Evolutionary conservation across 37 sponge, comb jelly and placozoan species (phyloP).

Genomic region (Beroe ovata): DNA sequence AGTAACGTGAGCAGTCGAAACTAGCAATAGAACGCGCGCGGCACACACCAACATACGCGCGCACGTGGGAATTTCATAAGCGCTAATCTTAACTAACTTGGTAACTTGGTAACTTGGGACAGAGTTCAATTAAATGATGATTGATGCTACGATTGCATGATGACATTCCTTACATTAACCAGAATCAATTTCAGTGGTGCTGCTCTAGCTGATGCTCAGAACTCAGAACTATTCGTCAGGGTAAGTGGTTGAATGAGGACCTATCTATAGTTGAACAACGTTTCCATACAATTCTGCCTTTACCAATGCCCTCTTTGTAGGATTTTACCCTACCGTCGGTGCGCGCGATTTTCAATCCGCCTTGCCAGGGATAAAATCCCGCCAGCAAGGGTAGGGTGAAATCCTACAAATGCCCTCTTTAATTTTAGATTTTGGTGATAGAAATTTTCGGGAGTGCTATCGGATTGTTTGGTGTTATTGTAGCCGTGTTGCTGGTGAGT

Average conservation of each 20-base stretch:
- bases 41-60: too few relatives aligned
- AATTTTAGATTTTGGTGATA: conserved; percentile 80
- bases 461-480: conserved; percentile 97
- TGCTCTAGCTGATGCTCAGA: conserved; percentile 97
- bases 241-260: conserved; percentile 65
- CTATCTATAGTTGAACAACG: too few relatives aligned
- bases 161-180: too few relatives aligned
- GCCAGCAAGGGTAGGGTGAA: too few relatives aligned
- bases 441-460: conserved; percentile 99
- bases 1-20: not conserved
- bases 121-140: too few relatives aligned
- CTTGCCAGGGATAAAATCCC: too few relatives aligned
- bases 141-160: too few relatives aligned
- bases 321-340: too few relatives aligned
- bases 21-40: conserved; percentile 59
- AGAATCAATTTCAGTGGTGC: conserved; percentile 81
- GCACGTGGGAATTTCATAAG: too few relatives aligned
- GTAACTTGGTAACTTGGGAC: too few relatives aligned
- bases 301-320: not conserved
- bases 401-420: not conserved
- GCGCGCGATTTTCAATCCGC: too few relatives aligned
- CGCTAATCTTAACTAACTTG: too few relatives aligned
- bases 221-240: conserved; percentile 90
- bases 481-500: conserved; percentile 83
- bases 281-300: not conserved